Percentiles rank a stretch among this genome's conserved stretches.
Conservation (phyloP, 2,888 invertebrate species). For the Hydropsyche betteni region DNA sequence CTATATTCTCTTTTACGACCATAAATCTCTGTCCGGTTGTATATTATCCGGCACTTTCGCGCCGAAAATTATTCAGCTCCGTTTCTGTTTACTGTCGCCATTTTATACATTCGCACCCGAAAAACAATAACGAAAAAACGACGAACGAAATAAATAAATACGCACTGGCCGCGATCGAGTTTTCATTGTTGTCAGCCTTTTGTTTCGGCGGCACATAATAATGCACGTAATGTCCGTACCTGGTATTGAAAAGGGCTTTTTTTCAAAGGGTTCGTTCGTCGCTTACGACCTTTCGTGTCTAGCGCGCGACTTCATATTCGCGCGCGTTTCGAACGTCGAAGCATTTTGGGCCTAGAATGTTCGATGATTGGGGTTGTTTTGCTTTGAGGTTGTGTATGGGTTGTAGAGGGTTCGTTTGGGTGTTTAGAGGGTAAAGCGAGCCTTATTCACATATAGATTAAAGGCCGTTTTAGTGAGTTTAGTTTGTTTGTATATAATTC, state of each 20-base stretch:
- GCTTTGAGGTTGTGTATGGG: not conserved
- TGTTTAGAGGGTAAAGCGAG: not conserved
- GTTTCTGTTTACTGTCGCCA: not conserved
- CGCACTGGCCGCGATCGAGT: too few species aligned
- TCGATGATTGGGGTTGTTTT: not conserved
- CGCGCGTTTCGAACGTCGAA: not conserved
- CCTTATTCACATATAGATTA: not conserved
- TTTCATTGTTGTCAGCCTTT: constrained; percentile 11
- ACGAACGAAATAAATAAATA: too few species aligned
- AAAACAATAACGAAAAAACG: not conserved
- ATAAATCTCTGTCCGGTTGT: constrained; percentile 1
- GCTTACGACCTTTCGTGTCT: not conserved
- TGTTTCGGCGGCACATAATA: not conserved
- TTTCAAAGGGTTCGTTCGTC: not conserved
- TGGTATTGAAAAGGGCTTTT: not conserved
- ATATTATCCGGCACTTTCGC: not conserved
- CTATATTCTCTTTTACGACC: not conserved
- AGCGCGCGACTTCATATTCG: not conserved
- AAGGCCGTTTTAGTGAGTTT: not conserved
- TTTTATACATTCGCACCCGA: not conserved
- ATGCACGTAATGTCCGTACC: not conserved
- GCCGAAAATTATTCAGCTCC: not conserved
- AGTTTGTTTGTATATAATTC: constrained; percentile 23
- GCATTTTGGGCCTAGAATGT: not conserved
- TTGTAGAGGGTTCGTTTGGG: not conserved